Evolutionary conservation across 1,140 invertebrate genomes (phyloP), one percentile per base, ranked within the genome.

Genomic region (Drosophila lacertosa): DNA sequence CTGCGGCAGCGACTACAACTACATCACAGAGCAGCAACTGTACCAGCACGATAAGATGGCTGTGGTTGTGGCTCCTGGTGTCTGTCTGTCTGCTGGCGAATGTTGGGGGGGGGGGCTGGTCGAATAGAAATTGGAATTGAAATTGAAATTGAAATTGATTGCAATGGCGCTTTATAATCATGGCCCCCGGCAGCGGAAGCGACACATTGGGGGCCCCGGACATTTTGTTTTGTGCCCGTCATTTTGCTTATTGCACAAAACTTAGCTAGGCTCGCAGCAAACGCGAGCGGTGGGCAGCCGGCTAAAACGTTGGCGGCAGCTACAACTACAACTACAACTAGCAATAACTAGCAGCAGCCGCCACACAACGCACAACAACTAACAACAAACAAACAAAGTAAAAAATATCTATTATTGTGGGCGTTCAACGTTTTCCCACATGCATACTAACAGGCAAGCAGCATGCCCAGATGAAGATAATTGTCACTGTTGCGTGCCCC

Each of bases 201-300:
- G 68, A 69, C 65, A 64, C 50, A 73, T 67, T 59, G 60, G 35
- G 16, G 45, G 64, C 62, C 77, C 83, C 89, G 82, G 89, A 90
- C 89, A 90, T 90, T 90, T 90, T 90, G 89, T 90, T 90, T 90
- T 89, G 81, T 90, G 89, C 89, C 89, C 89, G 89, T 90, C 89
- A 90, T 90, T 90, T 90, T 90, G 89, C 89, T 90, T 90, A 90
- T 90, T 90, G 73, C 78, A 79, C 78, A 83, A 89, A 89, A 64
- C 51, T 55, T 45, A 63, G 72, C 67, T 82, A 77, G 89, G 89
- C 45, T 55, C 62, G 54, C 89, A 90, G 89, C 70, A 80, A 81
- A 44, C 10, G 10, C 0, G 39, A 32, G 29, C 51, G 40, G 42
- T 26, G 35, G 16, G 16, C 51, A 37, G 15, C 26, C 24, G 20